Evolutionary conservation across 1,140 invertebrate species (phyloP), one percentile per base, ranked within the genome.

Genomic region (Drosophila arawakana): DNA sequence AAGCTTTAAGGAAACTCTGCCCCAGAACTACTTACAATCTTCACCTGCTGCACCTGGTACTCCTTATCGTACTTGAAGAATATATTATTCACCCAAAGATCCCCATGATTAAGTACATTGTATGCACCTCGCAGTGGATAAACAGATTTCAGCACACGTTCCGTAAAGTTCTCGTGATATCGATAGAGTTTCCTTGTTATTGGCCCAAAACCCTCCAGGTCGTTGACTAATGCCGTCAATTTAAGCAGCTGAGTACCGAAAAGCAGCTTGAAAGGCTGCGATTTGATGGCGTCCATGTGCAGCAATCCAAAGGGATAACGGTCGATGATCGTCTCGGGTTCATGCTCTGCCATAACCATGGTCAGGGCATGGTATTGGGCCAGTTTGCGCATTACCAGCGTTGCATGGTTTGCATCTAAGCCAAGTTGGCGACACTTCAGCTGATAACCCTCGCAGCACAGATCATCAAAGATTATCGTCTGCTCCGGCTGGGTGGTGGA

Each of bases 81-180:
- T 92, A 95, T 94, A 70, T 96, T 96, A 75, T 95, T 95, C 0
- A 94, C 91, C 95, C 95, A 96, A 5, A 93, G 92, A 82, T 96
- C 95, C 18, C 95, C 95, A 57, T 96, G 95, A 79, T 94, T 95
- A 7, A 96, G 91, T 3, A 95, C 95, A 70, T 94, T 93, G 58
- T 73, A 47, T 34, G 44, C 0, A 30, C 80, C 54, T 47, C 71
- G 44, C 13, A 91, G 35, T 0, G 91, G 91, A 60, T 91, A 91
- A 11, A 92, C 80, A 2, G 90, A 58, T 41, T 86, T 90, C 0
- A 92, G 58, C 0, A 91, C 78, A 18, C 83, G 68, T 7, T 89
- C 84, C 2, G 78, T 90, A 9, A 62, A 69, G 15, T 67, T 92
- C 35, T 59, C 89, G 39, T 65, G 92, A 91, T 78, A 93, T 70